Base-by-base conservation (phyloP, 2,113 vertebrate species). In the Podiceps cristatus region DNA sequence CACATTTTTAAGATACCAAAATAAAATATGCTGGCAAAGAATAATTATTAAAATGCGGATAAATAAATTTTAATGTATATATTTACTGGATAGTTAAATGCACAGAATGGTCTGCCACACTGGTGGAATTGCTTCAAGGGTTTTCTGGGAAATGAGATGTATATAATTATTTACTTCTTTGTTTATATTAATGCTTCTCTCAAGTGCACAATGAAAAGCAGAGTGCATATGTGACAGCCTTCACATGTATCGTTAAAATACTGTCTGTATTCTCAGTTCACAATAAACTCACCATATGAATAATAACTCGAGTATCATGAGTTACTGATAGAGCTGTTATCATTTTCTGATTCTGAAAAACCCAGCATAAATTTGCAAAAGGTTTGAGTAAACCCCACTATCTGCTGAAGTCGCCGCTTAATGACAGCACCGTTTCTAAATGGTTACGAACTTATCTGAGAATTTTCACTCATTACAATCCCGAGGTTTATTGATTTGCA, bases 141-240 rank as follows among this genome's bases (percentile, higher is more conserved):
- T 94, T 94, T 96, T 91, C 88, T 89, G 83, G 78, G 86, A 86
- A 93, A 95, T 69, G 62, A 93, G 96, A 76, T 98, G 97, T 97
- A 98, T 90, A 97, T 97, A 97, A 86, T 96, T 95, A 56, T 86
- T 93, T 79, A 67, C 83, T 66, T 35, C 44, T 63, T 66, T 92
- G 96, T 92, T 82, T 91, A 91, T 90, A 73, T 85, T 77, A 67
- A 18, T 6, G 40, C 86, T 92, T 96, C 69, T 93, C 50, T 63
- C 25, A 28, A 91, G 28, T 79, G 44, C 76, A 58, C 62, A 77
- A 31, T 4, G 15, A 81, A 96, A 94, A 88, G 7, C n/a, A 63
- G 84, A 63, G 40, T 74, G 45, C 50, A 18, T 64, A 86, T 60
- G 64, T 95, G 40, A 62, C 55, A 77, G 53, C 66, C 59, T 83